Conservation (phyloP, 2,888 invertebrate genomes). For the Yponomeuta sedellus region DNA sequence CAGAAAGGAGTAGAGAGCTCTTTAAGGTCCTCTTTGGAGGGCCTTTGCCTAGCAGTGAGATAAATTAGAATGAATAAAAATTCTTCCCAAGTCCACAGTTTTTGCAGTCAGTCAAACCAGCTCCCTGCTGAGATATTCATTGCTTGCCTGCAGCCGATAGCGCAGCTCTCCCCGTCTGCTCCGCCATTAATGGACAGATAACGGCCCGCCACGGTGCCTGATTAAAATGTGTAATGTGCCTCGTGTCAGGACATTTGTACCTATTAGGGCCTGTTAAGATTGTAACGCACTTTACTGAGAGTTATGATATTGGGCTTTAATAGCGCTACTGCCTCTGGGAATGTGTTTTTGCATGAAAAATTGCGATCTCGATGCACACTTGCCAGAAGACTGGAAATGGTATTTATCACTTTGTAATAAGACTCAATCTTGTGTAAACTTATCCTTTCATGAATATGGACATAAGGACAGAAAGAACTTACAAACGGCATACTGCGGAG, state of each 20-base stretch:
- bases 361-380: neutral
- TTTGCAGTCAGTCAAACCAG: neutral
- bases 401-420: neutral
- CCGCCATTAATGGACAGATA: slow-evolving; percentile 60
- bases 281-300: neutral
- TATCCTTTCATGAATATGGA: too few relatives aligned
- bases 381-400: neutral
- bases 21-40: too few relatives aligned
- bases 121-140: neutral
- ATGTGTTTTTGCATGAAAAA: neutral
- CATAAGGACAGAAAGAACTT: too few relatives aligned
- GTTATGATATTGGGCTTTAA: neutral
- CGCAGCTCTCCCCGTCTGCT: slow-evolving; percentile 40
- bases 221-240: slow-evolving; percentile 3
- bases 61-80: neutral
- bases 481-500: too few relatives aligned
- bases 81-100: neutral
- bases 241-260: neutral
- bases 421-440: too few relatives aligned
- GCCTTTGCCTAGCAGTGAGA: too few relatives aligned
- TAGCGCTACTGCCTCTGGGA: neutral
- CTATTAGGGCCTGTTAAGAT: slow-evolving; percentile 1
- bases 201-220: slow-evolving; percentile 20
- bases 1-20: too few relatives aligned
- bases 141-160: neutral